Evolutionary conservation across 2,113 vertebrate species (phyloP), one percentile per base, ranked within the genome.

Genomic region (Platycercus adscitus): DNA sequence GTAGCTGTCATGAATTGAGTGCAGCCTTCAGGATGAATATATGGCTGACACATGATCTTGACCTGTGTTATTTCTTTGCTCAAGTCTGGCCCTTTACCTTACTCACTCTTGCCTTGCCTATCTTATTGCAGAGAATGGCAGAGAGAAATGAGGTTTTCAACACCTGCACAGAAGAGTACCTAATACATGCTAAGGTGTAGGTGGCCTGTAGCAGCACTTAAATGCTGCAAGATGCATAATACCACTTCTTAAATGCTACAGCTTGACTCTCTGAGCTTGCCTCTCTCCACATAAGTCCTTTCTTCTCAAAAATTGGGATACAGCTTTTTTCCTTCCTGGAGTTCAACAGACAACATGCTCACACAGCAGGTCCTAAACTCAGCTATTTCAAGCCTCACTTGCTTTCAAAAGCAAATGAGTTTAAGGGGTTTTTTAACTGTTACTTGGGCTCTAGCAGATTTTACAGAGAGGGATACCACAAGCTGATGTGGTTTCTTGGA

Each of bases 361-460:
- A 35, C 11, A 24, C 15, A 77, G 39, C 25, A 73, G 28, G n/a
- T 80, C 35, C 52, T 64, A 41, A 84, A 86, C 28, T 55, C 63
- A 41, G 9, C 17, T 52, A 10, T 91, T 95, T 84, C 31, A 78
- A 89, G 37, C 11, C 31, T 93, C 2, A 0, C 7, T 77, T 49
- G 5, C 26, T 87, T 85, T 84, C 69, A 71, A 75, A 89, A 24
- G 12, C 0, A 2, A 63, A 55, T 8, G 23, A 88, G n/a, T n/a
- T 41, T 0, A 2, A 58, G 14, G 1, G 11, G 50, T 26, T 39
- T 77, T 60, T 13, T 2, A 44, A 58, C 10, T 52, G 8, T 52
- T 88, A 25, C 3, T 7, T 33, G 18, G 29, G 7, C 31, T 66
- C 31, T 78, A 84, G 55, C 39, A 89, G 69, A 53, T 17, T 64